Conservation (phyloP, 2,113 vertebrate species). For the Pseudopipra pipra region DNA sequence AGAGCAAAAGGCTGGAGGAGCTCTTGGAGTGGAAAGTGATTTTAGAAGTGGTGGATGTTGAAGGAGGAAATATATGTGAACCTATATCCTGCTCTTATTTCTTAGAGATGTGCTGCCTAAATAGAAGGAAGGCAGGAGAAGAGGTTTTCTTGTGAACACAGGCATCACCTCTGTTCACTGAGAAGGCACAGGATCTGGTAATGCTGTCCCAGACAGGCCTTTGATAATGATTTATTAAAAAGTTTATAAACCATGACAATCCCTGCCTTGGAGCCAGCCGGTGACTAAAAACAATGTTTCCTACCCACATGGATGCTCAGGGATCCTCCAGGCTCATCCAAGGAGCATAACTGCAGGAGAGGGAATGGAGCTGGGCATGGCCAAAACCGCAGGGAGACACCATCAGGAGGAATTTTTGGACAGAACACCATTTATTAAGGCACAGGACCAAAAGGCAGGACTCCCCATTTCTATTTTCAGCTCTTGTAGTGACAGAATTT, state of each 20-base stretch:
- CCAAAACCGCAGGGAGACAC: neutral
- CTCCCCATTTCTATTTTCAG: constrained; percentile 19
- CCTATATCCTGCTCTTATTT: neutral
- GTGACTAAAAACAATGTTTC: neutral
- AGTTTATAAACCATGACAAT: neutral
- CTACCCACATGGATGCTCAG: accelerated
- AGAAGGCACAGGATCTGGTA: neutral
- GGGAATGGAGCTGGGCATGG: neutral
- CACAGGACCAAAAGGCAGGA: neutral
- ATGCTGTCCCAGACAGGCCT: neutral
- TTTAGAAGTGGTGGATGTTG: neutral
- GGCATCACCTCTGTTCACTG: neutral
- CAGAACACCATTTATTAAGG: neutral
- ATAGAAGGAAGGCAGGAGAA: neutral
- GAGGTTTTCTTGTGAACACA: neutral
- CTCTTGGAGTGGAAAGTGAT: neutral
- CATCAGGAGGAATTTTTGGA: neutral
- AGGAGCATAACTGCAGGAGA: neutral
- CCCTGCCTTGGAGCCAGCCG: neutral
- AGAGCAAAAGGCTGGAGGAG: neutral
- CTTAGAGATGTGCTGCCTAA: neutral
- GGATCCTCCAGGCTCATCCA: neutral
- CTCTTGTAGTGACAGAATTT: neutral
- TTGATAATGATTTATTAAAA: neutral
- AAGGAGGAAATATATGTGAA: neutral